phyloP scores from a whole-genome alignment of 2,113 vertebrate species.

The Paraplagusia blochii region DNA sequence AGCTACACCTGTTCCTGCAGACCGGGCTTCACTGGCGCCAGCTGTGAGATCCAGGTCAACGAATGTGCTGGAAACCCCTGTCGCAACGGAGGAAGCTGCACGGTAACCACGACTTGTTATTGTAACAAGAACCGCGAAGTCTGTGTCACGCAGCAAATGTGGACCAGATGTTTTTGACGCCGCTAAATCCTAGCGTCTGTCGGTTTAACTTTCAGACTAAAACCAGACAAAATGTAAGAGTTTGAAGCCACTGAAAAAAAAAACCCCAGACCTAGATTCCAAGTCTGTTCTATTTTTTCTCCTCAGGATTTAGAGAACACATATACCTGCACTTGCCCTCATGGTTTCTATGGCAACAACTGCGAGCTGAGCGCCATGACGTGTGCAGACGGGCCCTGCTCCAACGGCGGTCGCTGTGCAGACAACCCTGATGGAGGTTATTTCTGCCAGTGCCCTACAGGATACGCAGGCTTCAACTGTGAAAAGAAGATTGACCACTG shows the following conservation, averaged over 20 bases:
- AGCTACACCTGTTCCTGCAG: conserved; percentile 96
- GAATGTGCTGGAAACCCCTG: conserved; percentile 88
- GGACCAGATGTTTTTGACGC: not conserved
- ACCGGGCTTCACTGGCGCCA: conserved; percentile 88
- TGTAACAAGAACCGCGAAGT: not conserved
- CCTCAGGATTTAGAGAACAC: conserved; percentile 89
- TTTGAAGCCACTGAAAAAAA: not conserved
- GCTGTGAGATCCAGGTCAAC: conserved; percentile 89
- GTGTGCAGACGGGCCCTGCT: conserved; percentile 93
- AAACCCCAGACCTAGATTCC: conserved; percentile 4
- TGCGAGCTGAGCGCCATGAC: conserved; percentile 96
- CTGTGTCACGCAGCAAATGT: not conserved
- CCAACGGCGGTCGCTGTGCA: conserved; percentile 88
- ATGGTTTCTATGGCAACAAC: conserved; percentile 92
- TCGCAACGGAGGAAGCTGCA: conserved; percentile 93
- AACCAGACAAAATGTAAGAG: not conserved
- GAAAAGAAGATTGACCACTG: conserved; percentile 97
- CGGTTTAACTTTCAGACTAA: not conserved
- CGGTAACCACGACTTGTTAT: conserved; percentile 74
- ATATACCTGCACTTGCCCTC: conserved; percentile 89
- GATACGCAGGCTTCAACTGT: conserved; percentile 94
- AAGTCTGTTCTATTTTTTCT: conserved; percentile 12
- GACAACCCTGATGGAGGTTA: conserved; percentile 92
- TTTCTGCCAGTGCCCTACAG: conserved; percentile 86
- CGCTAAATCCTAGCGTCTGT: not conserved